phyloP scores from a whole-genome alignment of 2,113 vertebrate species.

The Vidua macroura region DNA sequence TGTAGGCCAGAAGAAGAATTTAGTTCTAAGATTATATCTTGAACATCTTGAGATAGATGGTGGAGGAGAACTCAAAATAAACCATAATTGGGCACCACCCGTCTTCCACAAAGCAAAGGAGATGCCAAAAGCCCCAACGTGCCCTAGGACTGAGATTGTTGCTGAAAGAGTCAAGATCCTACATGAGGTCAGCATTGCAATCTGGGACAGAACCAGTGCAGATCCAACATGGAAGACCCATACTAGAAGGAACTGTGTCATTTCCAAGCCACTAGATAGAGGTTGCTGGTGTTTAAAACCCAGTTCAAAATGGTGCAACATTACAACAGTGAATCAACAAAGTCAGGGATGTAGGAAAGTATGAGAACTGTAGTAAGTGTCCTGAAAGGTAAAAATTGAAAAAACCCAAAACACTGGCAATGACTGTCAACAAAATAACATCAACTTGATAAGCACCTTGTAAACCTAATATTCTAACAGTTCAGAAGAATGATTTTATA shows the following conservation, averaged over 20 bases:
- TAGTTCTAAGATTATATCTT: neutral
- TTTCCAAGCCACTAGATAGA: neutral
- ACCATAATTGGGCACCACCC: fast-evolving
- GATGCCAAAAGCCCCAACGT: neutral
- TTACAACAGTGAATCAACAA: neutral
- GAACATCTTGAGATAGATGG: neutral
- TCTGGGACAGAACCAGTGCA: neutral
- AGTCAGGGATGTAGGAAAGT: neutral
- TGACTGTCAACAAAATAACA: neutral
- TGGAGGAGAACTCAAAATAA: neutral
- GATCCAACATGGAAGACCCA: neutral
- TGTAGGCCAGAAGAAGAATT: neutral
- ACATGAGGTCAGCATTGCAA: neutral
- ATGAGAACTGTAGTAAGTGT: neutral
- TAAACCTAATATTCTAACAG: neutral
- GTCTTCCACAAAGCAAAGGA: fast-evolving
- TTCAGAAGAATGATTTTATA: neutral
- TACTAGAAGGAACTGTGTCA: neutral
- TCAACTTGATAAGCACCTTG: neutral
- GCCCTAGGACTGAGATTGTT: neutral
- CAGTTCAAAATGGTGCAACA: neutral
- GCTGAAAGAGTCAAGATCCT: neutral
- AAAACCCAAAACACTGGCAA: neutral
- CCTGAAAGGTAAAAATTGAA: neutral
- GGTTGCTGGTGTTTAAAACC: neutral